Base-by-base conservation (phyloP, 2,888 invertebrate genomes). In the Spodoptera picta region DNA sequence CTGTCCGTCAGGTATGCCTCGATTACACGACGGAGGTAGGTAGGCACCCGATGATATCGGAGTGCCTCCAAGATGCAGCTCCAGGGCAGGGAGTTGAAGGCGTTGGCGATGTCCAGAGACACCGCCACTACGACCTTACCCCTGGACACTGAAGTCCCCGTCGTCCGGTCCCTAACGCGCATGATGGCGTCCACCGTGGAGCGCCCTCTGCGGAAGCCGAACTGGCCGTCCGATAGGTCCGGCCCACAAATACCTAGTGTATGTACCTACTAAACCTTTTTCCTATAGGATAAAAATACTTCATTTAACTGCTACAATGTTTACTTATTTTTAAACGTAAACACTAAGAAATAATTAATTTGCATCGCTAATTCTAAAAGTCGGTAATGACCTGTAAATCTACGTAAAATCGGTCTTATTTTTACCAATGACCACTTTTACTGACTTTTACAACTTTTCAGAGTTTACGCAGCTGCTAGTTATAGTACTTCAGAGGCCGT, bases 381-480 rank as follows among this genome's bases (percentile, higher is more conserved):
- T 42, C n/a, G 49, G 11, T 43, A 12, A 31, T 45, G 12, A 43
- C 27, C 46, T 14, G 42, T 53, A 65, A 52, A 62, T 43, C 48
- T 31, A 11, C 3, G 47, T 47, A 0, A 41, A 19, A 65, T 45
- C 31, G 42, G 19, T 12, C n/a, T 64, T 53, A 47, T 47, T 44
- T 60, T 56, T 44, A 45, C 44, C 9, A 36, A 56, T 56, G 7
- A 27, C 46, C 45, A 46, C 19, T 53, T 49, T 47, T 2, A 43
- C 44, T 14, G 69, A 72, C 66, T 45, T 69, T 65, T 60, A 69
- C 10, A 44, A 10, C 9, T 24, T 52, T 49, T 53, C 1, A 14
- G 73, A 72, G 72, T 12, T 43, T n/a, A 65, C 14, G 4, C 66
- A 59, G 56, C 19, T 59, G 46, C 11, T 56, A 41, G 12, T 10